Evolutionary conservation across 2,888 invertebrate species (phyloP).

Genomic region (Tachina lurida): DNA sequence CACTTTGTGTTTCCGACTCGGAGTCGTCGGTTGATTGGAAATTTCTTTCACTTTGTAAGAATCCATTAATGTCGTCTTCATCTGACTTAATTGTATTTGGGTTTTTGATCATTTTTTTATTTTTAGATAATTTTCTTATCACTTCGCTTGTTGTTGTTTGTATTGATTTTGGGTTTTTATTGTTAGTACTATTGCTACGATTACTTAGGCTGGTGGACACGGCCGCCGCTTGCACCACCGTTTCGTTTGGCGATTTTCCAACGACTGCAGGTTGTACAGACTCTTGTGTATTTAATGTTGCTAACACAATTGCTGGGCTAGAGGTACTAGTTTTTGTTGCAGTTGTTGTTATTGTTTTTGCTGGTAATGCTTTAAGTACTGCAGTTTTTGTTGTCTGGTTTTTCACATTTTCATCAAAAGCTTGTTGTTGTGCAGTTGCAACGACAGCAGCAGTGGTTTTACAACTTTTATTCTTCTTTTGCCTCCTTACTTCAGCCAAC

Average conservation of each 20-base stretch:
- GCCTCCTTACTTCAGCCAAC: constrained; percentile 50
- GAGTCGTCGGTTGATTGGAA: constrained; percentile 84
- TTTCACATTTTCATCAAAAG: constrained; percentile 66
- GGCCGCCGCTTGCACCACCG: constrained; percentile 58
- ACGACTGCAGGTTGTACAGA: constrained; percentile 59
- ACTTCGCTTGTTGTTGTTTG: constrained; percentile 2
- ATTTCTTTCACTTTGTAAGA: constrained; percentile 84
- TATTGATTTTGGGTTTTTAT: constrained; percentile 22
- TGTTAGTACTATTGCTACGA: constrained; percentile 16
- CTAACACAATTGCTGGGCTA: constrained; percentile 64
- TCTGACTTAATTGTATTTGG: constrained; percentile 26
- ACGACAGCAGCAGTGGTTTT: constrained; percentile 63
- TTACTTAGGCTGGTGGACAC: constrained; percentile 30
- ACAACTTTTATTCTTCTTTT: constrained; percentile 60
- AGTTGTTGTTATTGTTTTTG: constrained; percentile 59
- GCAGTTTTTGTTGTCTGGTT: constrained; percentile 64
- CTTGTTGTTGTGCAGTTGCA: constrained; percentile 60
- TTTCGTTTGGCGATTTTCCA: constrained; percentile 69
- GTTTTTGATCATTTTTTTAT: constrained; percentile 60
- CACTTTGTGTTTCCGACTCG: constrained; percentile 80
- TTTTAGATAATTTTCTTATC: constrained; percentile 46
- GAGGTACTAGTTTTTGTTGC: constrained; percentile 53
- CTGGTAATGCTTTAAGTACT: constrained; percentile 50
- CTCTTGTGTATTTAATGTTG: constrained; percentile 62
- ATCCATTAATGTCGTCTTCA: constrained; percentile 76